phyloP scores from a whole-genome alignment of 2,888 invertebrate species.

The Pristionchus maxplancki region DNA sequence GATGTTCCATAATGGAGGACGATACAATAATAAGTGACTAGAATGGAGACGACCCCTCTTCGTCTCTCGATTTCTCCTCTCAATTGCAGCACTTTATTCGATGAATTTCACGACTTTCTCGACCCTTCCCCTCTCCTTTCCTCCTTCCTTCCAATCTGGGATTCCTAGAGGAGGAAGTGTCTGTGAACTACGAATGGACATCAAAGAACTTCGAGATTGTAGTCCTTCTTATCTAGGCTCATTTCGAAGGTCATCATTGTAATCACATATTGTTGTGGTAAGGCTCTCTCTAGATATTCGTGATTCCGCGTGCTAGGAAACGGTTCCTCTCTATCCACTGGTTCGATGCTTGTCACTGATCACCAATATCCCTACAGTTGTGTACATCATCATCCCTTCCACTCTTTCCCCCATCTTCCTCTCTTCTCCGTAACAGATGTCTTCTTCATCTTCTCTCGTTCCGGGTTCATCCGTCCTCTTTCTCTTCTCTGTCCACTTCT shows the following conservation, averaged over 20 bases:
- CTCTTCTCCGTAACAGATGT: conserved; percentile 13
- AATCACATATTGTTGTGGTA: too few species aligned
- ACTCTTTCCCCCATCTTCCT: not conserved
- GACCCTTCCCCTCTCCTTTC: not conserved
- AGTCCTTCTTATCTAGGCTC: not conserved
- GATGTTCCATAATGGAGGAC: too few species aligned
- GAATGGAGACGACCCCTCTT: not conserved
- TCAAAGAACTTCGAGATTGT: not conserved
- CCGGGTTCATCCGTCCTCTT: not conserved
- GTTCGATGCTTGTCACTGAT: conserved; percentile 5
- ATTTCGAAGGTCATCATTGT: too few species aligned
- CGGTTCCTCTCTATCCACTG: not conserved
- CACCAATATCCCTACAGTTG: not conserved
- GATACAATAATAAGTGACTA: not conserved
- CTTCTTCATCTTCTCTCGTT: not conserved
- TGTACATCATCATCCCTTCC: not conserved
- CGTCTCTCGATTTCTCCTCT: not conserved
- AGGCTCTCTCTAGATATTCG: too few species aligned
- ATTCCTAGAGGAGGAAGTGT: conserved; percentile 1
- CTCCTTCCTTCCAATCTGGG: not conserved
- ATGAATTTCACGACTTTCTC: conserved; percentile 49
- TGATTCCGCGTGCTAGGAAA: too few species aligned
- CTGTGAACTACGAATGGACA: not conserved
- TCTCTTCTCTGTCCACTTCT: too few species aligned
- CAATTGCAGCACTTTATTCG: conserved; percentile 36